Evolutionary conservation across 2,113 vertebrate genomes (phyloP).

Genomic region (Corydoras sp.): DNA sequence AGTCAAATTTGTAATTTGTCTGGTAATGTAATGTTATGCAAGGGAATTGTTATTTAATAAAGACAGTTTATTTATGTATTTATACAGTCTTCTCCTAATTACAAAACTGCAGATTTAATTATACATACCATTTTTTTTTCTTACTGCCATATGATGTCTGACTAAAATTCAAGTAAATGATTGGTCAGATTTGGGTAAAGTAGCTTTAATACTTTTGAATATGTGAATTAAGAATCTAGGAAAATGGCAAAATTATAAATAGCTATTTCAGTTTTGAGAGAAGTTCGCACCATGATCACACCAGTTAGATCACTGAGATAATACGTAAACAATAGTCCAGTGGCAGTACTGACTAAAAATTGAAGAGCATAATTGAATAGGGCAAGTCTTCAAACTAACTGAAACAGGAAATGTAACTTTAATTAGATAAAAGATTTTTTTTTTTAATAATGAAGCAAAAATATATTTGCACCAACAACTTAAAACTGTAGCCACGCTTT

Average conservation of each 20-base stretch:
- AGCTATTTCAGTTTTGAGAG: neutral
- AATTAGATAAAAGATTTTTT: neutral
- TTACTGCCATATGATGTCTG: too few relatives aligned
- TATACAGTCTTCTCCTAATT: too few relatives aligned
- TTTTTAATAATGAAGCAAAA: neutral
- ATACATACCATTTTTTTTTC: too few relatives aligned
- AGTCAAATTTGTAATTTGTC: too few relatives aligned
- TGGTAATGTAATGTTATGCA: conserved; percentile 39
- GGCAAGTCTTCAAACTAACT: neutral
- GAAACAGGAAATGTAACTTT: neutral
- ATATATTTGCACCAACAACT: conserved; percentile 2
- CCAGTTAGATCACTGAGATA: neutral
- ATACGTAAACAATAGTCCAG: neutral
- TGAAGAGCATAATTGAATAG: neutral
- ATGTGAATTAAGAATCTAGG: neutral
- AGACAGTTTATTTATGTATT: too few relatives aligned
- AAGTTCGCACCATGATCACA: too few relatives aligned
- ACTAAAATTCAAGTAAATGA: too few relatives aligned
- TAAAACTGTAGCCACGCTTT: conserved; percentile 1
- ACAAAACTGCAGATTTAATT: too few relatives aligned
- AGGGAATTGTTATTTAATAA: neutral
- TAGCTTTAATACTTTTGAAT: neutral
- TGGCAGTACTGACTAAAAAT: neutral
- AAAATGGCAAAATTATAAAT: neutral
- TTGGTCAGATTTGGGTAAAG: too few relatives aligned